phyloP scores from a whole-genome alignment of 64 coral and sea anemone genomes.

The Acropora tenuis region DNA sequence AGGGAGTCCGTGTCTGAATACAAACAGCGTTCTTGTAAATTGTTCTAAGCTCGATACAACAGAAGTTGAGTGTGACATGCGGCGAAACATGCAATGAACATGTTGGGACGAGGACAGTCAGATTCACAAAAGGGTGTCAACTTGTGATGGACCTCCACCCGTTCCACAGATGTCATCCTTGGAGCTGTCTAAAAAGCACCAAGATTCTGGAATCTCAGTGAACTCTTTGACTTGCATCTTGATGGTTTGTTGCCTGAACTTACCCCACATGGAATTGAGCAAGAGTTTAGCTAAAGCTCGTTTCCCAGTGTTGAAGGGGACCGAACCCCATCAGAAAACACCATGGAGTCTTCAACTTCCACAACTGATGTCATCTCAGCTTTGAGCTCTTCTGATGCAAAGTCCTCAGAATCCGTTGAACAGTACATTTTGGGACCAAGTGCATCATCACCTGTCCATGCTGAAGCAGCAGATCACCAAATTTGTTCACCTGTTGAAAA shows the following conservation, averaged over 20 bases:
- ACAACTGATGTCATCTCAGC: too few species aligned
- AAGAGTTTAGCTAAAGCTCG: background rate
- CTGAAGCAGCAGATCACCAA: too few species aligned
- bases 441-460: too few species aligned
- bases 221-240: background rate
- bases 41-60: background rate
- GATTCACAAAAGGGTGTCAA: background rate
- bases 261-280: conserved; percentile 56
- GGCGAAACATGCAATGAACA: conserved; percentile 8
- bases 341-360: too few species aligned
- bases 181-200: background rate
- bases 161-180: background rate
- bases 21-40: background rate
- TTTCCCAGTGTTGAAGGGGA: conserved; percentile 1
- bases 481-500: too few species aligned
- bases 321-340: too few species aligned
- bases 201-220: background rate
- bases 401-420: too few species aligned
- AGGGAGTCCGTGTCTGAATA: background rate
- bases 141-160: background rate
- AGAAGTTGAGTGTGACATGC: background rate
- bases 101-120: background rate
- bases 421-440: too few species aligned
- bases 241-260: conserved; percentile 15
- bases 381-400: too few species aligned